Evolutionary conservation across 1,140 invertebrate genomes (phyloP).

Genomic region (Drosophila albomicans): DNA sequence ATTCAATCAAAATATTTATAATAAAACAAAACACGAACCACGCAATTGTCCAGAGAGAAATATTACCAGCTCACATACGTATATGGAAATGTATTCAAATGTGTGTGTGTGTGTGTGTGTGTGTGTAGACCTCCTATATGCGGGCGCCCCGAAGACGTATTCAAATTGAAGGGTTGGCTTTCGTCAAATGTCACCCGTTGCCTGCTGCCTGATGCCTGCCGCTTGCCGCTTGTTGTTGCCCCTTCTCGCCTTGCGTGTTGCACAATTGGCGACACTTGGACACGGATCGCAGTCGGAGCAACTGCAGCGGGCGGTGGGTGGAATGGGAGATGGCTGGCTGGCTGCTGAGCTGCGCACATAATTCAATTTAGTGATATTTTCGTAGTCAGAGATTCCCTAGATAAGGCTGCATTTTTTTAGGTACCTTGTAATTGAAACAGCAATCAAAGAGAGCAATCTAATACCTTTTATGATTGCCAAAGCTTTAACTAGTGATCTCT

Average conservation of each 20-base stretch:
- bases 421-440: constrained; percentile 2
- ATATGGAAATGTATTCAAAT: neutral
- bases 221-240: neutral
- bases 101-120: constrained; percentile 8
- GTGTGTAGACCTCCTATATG: constrained; percentile 54
- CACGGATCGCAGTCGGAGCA: constrained; percentile 40
- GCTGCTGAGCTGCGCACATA: constrained; percentile 42
- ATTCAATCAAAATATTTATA: constrained; percentile 83
- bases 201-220: neutral
- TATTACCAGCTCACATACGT: neutral
- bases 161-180: constrained; percentile 69
- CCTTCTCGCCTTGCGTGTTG: constrained; percentile 12
- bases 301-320: constrained; percentile 4
- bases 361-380: constrained; percentile 70
- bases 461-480: too few species aligned
- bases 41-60: constrained; percentile 44
- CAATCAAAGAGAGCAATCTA: neutral
- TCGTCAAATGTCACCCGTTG: constrained; percentile 5
- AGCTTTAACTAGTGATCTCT: too few species aligned
- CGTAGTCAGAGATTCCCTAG: constrained; percentile 36
- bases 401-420: neutral
- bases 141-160: constrained; percentile 73
- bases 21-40: constrained; percentile 61
- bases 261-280: constrained; percentile 70
- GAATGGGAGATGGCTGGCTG: neutral